A percentile compares a stretch with the other conserved stretches of the same genome.
Evolutionary conservation across 1,140 invertebrate genomes (phyloP).

Genomic region (Holcopasites calliopsidis): DNA sequence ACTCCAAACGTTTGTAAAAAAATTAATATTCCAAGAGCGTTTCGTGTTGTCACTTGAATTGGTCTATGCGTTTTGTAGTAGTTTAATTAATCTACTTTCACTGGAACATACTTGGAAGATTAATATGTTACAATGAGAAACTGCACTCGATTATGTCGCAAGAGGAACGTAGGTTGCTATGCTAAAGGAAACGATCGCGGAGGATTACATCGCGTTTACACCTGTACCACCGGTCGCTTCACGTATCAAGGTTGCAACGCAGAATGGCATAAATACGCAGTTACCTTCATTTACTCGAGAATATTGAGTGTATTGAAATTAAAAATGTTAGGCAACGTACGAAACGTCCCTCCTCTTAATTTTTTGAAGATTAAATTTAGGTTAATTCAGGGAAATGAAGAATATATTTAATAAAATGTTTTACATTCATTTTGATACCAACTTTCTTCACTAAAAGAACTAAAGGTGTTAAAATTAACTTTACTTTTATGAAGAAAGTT

Average conservation of each 20-base stretch:
- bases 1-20: too few relatives aligned
- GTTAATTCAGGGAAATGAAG: background rate
- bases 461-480: too few relatives aligned
- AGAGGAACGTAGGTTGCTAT: background rate
- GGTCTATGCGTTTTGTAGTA: too few relatives aligned
- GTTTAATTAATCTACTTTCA: too few relatives aligned
- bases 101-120: too few relatives aligned
- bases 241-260: slow-evolving; percentile 42
- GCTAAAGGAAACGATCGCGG: slow-evolving; percentile 26
- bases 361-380: background rate
- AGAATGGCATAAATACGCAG: slow-evolving; percentile 5
- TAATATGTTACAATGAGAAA: background rate
- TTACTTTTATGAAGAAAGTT: too few relatives aligned
- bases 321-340: slow-evolving; percentile 22
- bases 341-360: background rate
- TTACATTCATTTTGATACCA: too few relatives aligned
- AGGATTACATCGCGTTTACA: slow-evolving; percentile 22
- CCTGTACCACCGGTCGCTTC: slow-evolving; percentile 40
- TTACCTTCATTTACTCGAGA: slow-evolving; percentile 35
- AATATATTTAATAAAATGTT: too few relatives aligned
- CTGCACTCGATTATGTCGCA: background rate
- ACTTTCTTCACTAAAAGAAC: too few relatives aligned
- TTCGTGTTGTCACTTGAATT: too few relatives aligned
- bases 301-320: slow-evolving; percentile 40
- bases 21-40: too few relatives aligned